Conservation (phyloP, 2,888 invertebrate species). For the Emmelina monodactyla region DNA sequence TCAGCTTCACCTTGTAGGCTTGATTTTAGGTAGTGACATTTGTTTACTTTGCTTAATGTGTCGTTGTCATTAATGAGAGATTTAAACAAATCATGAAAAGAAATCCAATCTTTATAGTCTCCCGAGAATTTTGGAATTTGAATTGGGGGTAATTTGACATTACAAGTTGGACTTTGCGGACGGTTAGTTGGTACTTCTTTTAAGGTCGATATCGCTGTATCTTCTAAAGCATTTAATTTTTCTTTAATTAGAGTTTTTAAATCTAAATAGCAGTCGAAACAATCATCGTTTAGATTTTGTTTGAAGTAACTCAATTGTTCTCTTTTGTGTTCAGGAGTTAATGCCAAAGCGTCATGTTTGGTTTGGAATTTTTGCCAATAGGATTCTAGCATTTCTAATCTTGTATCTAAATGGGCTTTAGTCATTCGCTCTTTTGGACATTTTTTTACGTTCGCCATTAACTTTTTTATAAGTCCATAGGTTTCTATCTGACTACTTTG, state of each 20-base stretch:
- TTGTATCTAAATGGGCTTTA: conserved; percentile 1
- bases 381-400: conserved; percentile 2
- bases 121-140: conserved; percentile 14
- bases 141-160: conserved; percentile 13
- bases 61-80: conserved; percentile 5
- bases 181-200: neutral
- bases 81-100: conserved; percentile 15
- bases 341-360: neutral
- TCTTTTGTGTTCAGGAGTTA: neutral
- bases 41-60: conserved; percentile 11
- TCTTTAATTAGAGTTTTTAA: conserved; percentile 2
- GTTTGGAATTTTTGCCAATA: conserved; percentile 2
- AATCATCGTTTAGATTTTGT: neutral
- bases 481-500: neutral
- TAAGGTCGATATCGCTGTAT: neutral
- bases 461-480: neutral
- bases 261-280: neutral
- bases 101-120: conserved; percentile 15
- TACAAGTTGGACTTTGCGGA: neutral
- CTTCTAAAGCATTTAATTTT: neutral
- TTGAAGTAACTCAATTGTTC: conserved; percentile 1
- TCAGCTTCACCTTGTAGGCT: conserved; percentile 15
- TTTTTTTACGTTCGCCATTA: conserved; percentile 1
- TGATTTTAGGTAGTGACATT: conserved; percentile 17
- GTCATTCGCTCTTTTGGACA: neutral